Percentiles rank a stretch among this genome's conserved stretches.
Evolutionary conservation across 2,797 vertebrate genomes (phyloP).

Genomic region (Aldrovandia affinis): DNA sequence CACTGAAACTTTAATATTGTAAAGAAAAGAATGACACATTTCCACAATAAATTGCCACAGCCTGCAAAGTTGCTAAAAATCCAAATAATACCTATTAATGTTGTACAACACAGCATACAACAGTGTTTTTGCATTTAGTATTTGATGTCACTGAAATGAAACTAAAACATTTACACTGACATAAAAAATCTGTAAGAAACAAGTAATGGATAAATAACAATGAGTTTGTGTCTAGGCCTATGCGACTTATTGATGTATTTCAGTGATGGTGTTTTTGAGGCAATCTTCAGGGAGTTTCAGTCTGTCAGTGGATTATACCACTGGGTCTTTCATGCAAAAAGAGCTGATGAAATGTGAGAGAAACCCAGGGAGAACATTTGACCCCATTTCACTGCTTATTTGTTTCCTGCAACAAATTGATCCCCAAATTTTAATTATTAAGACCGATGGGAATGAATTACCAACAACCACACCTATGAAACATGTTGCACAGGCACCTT

Average conservation of each 20-base stretch:
- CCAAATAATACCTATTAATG: neutral
- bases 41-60: neutral
- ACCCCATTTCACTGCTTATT: constrained; percentile 7
- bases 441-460: neutral
- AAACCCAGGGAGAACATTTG: neutral
- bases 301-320: neutral
- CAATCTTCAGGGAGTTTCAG: neutral
- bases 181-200: neutral
- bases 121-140: too few relatives aligned
- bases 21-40: neutral
- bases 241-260: neutral
- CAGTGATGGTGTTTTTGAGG: neutral
- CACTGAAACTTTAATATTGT: neutral
- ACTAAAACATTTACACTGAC: too few relatives aligned
- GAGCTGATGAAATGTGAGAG: neutral
- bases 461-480: neutral
- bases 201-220: neutral
- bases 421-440: constrained; percentile 17
- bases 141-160: too few relatives aligned
- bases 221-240: neutral
- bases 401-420: constrained; percentile 25
- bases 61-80: neutral
- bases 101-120: neutral
- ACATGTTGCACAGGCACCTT: constrained; percentile 3
- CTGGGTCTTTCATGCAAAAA: neutral